Conservation (phyloP, 2,113 vertebrate genomes). For the Leptobrachium ailaonicum region DNA sequence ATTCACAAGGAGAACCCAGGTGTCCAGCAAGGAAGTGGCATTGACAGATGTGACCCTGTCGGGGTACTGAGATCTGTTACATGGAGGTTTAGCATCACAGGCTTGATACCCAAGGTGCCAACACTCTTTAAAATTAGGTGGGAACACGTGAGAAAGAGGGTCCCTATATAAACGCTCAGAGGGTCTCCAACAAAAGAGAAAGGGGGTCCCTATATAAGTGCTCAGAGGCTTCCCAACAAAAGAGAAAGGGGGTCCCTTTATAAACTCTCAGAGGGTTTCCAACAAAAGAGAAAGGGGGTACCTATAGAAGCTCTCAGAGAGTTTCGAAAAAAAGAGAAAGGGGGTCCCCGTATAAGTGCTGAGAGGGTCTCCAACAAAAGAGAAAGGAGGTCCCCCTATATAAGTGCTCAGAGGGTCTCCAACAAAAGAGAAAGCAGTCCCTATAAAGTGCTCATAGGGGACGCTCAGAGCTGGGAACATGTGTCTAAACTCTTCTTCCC, state of each 20-base stretch:
- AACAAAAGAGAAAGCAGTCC: neutral
- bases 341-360: neutral
- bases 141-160: neutral
- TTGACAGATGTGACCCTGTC: too few relatives aligned
- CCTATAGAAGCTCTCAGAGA: neutral
- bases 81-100: too few relatives aligned
- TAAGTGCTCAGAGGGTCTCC: neutral
- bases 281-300: neutral
- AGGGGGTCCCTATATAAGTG: neutral
- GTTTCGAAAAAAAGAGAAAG: neutral
- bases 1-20: too few relatives aligned
- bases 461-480: too few relatives aligned
- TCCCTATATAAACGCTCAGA: neutral
- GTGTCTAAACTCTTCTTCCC: too few relatives aligned
- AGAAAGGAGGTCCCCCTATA: neutral
- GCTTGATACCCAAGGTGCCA: too few relatives aligned
- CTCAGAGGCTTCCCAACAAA: neutral
- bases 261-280: neutral
- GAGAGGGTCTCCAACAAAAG: neutral
- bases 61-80: too few relatives aligned
- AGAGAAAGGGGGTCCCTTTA: neutral
- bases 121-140: too few relatives aligned
- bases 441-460: neutral
- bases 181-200: neutral
- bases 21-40: too few relatives aligned